Evolutionary conservation across 2,888 invertebrate genomes (phyloP).

Genomic region (Hirtodrosophila alboralis): DNA sequence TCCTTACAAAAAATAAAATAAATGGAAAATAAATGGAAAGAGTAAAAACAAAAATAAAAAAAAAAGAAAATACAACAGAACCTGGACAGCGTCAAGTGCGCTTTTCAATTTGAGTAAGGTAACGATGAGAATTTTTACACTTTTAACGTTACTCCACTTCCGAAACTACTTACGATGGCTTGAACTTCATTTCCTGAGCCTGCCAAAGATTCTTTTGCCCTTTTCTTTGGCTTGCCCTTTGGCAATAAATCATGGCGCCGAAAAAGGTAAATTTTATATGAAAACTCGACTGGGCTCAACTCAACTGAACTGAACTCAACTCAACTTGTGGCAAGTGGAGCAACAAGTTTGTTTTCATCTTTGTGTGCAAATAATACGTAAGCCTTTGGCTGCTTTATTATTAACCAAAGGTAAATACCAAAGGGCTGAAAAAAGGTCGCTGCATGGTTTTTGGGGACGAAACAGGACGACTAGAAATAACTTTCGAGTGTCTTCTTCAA

Average conservation of each 20-base stretch:
- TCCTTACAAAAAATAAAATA: constrained; percentile 12
- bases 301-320: constrained; percentile 10
- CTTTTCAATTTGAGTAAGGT: constrained; percentile 80
- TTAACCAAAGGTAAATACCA: constrained; percentile 76
- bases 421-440: constrained; percentile 57
- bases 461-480: constrained; percentile 25
- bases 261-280: constrained; percentile 70
- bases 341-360: constrained; percentile 78
- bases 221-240: constrained; percentile 53
- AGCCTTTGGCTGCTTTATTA: constrained; percentile 73
- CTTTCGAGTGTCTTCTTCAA: constrained; percentile 66
- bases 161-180: constrained; percentile 78
- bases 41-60: constrained; percentile 8
- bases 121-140: constrained; percentile 67
- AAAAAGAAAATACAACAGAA: constrained; percentile 30
- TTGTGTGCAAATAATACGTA: constrained; percentile 67
- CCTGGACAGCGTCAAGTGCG: constrained; percentile 73
- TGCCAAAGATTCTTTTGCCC: constrained; percentile 27
- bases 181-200: constrained; percentile 76
- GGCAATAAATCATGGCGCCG: constrained; percentile 75
- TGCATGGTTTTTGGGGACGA: constrained; percentile 11
- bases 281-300: constrained; percentile 39
- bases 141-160: constrained; percentile 63
- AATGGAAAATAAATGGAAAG: constrained; percentile 11
- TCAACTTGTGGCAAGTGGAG: constrained; percentile 45